phyloP scores from a whole-genome alignment of 2,888 invertebrate genomes.

The Epinotia brunnichana region DNA sequence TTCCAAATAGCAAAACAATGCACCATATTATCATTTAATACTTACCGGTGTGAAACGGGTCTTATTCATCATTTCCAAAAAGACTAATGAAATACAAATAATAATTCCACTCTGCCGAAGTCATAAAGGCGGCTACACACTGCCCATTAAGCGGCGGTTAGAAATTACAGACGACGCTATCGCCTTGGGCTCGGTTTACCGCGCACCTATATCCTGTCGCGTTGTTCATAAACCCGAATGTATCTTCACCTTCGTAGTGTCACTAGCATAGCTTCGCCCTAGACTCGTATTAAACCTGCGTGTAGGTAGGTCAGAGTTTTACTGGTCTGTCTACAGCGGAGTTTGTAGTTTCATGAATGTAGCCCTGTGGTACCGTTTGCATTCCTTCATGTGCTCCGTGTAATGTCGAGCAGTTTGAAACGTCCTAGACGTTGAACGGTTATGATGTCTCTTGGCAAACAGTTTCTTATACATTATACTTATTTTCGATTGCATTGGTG shows the following conservation, averaged over 20 bases:
- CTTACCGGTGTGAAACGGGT: conserved; percentile 13
- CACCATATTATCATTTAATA: conserved; percentile 2
- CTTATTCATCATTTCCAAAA: conserved; percentile 9
- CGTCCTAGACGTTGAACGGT: conserved; percentile 20
- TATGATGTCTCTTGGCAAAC: background rate
- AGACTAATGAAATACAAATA: conserved; percentile 27
- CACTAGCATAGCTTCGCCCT: background rate
- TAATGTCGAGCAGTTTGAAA: conserved; percentile 14
- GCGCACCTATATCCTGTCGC: conserved; percentile 16
- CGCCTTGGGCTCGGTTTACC: conserved; percentile 26
- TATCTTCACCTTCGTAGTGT: too few relatives aligned
- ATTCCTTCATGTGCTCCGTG: conserved; percentile 38
- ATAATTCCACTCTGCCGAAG: conserved; percentile 10
- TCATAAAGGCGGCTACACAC: conserved; percentile 52
- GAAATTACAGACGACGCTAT: conserved; percentile 42
- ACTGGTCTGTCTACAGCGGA: background rate
- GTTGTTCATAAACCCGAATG: background rate
- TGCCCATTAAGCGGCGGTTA: conserved; percentile 57
- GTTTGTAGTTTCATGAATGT: background rate
- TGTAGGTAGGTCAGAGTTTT: background rate
- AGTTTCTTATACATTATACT: background rate
- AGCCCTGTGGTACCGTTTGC: conserved; percentile 21
- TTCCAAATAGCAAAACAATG: background rate
- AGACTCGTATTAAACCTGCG: background rate
- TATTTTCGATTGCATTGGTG: background rate